phyloP scores from a whole-genome alignment of 2,113 vertebrate species.

The Willisornis vidua region DNA sequence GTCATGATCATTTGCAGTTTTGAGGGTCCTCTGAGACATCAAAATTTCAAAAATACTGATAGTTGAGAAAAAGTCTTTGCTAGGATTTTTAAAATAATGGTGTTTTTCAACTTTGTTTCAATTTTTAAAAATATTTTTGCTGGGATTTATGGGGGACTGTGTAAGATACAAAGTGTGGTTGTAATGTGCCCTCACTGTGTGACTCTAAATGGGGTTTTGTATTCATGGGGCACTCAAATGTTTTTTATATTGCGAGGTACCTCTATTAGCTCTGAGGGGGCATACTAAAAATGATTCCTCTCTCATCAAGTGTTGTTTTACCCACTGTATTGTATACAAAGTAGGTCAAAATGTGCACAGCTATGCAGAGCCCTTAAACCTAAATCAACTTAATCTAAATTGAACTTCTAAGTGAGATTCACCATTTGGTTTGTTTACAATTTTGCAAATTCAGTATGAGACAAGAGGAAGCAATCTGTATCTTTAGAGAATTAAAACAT shows the following conservation, averaged over 20 bases:
- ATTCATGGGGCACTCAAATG: accelerated
- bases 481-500: constrained; percentile 16
- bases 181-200: not conserved
- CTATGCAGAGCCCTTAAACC: constrained; percentile 19
- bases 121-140: not conserved
- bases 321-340: not conserved
- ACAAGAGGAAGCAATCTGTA: not conserved
- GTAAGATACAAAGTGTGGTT: not conserved
- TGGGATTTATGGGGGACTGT: not conserved
- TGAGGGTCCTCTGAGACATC: not conserved
- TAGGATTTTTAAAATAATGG: not conserved
- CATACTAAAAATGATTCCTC: not conserved
- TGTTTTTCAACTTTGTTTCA: not conserved
- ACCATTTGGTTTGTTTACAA: constrained; percentile 25
- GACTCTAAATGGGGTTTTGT: not conserved
- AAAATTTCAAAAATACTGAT: not conserved
- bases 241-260: not conserved
- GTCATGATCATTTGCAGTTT: constrained; percentile 5
- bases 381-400: constrained; percentile 33
- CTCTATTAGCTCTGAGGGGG: not conserved
- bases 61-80: not conserved
- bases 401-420: constrained; percentile 38
- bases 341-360: constrained; percentile 35
- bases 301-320: not conserved
- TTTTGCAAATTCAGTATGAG: constrained; percentile 21